A percentile compares a stretch with the other conserved stretches of the same genome.
phyloP scores from a whole-genome alignment of 2,888 invertebrate species.

The Pterostichus madidus region DNA sequence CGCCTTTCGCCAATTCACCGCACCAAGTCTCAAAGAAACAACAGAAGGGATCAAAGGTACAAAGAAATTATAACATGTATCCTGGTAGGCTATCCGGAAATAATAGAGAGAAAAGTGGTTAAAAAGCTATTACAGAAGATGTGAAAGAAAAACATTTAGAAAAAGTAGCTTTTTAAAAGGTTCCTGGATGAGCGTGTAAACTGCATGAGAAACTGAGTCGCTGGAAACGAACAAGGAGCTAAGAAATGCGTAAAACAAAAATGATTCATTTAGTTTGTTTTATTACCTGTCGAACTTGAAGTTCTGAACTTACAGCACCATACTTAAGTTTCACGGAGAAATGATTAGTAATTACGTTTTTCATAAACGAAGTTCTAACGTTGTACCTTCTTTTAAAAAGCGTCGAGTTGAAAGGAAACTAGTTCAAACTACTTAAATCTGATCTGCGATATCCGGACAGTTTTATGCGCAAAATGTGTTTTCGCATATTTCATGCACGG shows the following conservation, averaged over 20 bases:
- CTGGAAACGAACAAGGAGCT: slow-evolving; percentile 17
- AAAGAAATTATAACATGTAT: slow-evolving; percentile 47
- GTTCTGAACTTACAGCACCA: slow-evolving; percentile 18
- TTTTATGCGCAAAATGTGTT: slow-evolving; percentile 64
- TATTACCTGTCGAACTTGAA: slow-evolving; percentile 57
- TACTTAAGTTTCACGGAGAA: slow-evolving; percentile 52
- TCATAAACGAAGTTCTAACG: slow-evolving; percentile 57
- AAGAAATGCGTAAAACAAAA: slow-evolving; percentile 57
- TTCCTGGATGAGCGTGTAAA: slow-evolving; percentile 17
- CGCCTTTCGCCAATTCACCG: neutral
- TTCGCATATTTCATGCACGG: slow-evolving; percentile 64
- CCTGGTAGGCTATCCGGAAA: slow-evolving; percentile 6
- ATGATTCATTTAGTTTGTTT: slow-evolving; percentile 56
- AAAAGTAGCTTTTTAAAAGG: slow-evolving; percentile 60
- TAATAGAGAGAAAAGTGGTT: slow-evolving; percentile 43
- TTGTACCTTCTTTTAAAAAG: slow-evolving; percentile 42
- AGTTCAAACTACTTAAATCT: slow-evolving; percentile 66
- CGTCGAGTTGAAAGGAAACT: slow-evolving; percentile 60
- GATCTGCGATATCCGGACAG: slow-evolving; percentile 64
- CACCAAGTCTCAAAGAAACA: neutral
- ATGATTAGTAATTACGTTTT: slow-evolving; percentile 66
- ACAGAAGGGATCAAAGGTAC: slow-evolving; percentile 23
- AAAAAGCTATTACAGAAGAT: slow-evolving; percentile 59
- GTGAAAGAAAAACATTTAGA: slow-evolving; percentile 50
- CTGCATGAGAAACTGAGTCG: neutral